These are phyloP conservation scores for Andricus quercusramuli DNA, from an alignment of 2,888 invertebrate genomes.

Conservation along the genomic window DNA sequence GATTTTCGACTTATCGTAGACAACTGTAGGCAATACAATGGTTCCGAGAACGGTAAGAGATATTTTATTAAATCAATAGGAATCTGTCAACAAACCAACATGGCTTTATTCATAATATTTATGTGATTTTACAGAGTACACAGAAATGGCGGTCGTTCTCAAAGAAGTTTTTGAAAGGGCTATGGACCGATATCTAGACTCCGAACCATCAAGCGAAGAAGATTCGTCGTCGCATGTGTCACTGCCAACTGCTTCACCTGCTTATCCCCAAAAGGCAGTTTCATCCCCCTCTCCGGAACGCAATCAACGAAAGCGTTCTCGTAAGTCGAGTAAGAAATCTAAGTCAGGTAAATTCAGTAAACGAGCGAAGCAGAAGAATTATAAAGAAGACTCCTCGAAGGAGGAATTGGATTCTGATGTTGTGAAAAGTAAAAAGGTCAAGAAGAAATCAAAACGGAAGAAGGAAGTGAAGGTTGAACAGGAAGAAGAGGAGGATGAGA, in stretches of 20 bases:
- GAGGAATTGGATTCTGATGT: conserved; percentile 57
- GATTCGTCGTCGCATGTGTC: conserved; percentile 68
- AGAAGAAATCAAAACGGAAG: conserved; percentile 53
- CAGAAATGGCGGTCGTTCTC: conserved; percentile 92
- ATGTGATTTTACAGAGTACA: conserved; percentile 84
- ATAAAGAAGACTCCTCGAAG: conserved; percentile 51
- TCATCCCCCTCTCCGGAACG: conserved; percentile 65
- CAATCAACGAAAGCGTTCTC: conserved; percentile 77
- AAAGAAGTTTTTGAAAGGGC: conserved; percentile 90
- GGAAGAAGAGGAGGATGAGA: conserved; percentile 60
- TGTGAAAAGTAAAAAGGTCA: conserved; percentile 51
- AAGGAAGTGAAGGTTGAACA: conserved; percentile 56
- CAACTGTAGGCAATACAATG: conserved; percentile 95
- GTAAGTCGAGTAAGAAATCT: conserved; percentile 77
- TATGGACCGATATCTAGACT: conserved; percentile 90
- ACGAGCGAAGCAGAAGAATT: conserved; percentile 63
- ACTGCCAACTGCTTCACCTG: conserved; percentile 58
- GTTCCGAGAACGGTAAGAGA: conserved; percentile 91
- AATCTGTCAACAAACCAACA: background rate
- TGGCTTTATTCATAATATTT: background rate
- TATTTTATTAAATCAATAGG: background rate
- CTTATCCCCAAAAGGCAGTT: conserved; percentile 56
- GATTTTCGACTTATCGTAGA: conserved; percentile 96
- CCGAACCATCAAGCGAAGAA: conserved; percentile 88
- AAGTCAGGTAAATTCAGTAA: conserved; percentile 76